Evolutionary conservation across 2,113 vertebrate species (phyloP), one percentile per base, ranked within the genome.

Genomic region (Ornithorhynchus anatinus): DNA sequence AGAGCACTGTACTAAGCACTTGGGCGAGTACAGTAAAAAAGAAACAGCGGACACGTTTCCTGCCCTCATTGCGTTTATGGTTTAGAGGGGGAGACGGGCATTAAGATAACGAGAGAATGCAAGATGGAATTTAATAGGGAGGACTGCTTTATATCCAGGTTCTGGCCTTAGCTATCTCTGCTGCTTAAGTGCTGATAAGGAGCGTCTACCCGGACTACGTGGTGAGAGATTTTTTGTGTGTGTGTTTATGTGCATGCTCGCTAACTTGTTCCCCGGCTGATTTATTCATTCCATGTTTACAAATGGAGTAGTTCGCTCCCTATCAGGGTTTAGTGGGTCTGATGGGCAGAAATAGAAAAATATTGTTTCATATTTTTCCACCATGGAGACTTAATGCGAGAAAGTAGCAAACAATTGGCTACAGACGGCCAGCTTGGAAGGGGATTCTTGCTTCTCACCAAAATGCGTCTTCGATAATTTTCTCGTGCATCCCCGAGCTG

Each of bases 181-280:
- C 23, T 40, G 39, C 45, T 23, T 73, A 83, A 84, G 75, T 76
- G 76, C 78, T 79, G 82, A 86, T 79, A 77, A 83, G 84, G 64
- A 72, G 51, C 59, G 47, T 50, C 82, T 68, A 83, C 77, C 81
- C 58, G 72, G 80, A 82, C 81, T 75, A 53, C 72, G 54, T 61
- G 70, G 77, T 84, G 60, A 77, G 78, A 81, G n/a, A n/a, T n/a
- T 85, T 75, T n/a, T n/a, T n/a, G n/a, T n/a, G n/a, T n/a, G n/a
- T n/a, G n/a, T n/a, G n/a, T n/a, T n/a, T n/a, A n/a, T n/a, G 80
- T 68, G 70, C 85, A n/a, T 81, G 72, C 75, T 84, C 61, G 70
- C 67, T 70, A 69, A n/a, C 0, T n/a, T 1, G 59, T 1, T 42
- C 40, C 2, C 38, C 16, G 12, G 36, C 37, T 63, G 13, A n/a